phyloP scores from a whole-genome alignment of 2,888 invertebrate genomes.

The Bedellia somnulentella region DNA sequence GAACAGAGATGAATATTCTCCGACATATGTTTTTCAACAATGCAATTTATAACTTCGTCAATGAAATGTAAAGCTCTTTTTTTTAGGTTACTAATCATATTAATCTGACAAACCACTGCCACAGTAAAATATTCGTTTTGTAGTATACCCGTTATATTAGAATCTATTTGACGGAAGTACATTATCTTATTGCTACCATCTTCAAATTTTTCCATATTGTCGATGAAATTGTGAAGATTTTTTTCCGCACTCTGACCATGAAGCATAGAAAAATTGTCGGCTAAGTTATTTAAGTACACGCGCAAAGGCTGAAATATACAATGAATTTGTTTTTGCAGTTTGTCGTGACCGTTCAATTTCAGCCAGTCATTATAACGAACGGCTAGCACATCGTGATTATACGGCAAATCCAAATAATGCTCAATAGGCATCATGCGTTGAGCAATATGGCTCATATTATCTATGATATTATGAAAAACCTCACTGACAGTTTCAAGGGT shows the following conservation, averaged over 20 bases:
- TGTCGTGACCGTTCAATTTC: slow-evolving; percentile 44
- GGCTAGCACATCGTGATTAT: slow-evolving; percentile 50
- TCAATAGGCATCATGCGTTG: slow-evolving; percentile 64
- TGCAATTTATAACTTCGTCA: slow-evolving; percentile 62
- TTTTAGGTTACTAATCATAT: slow-evolving; percentile 65
- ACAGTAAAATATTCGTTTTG: slow-evolving; percentile 70
- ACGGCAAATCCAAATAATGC: slow-evolving; percentile 39
- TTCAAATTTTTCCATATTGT: slow-evolving; percentile 57
- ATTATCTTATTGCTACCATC: slow-evolving; percentile 63
- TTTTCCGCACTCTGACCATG: slow-evolving; percentile 50
- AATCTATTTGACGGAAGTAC: slow-evolving; percentile 62
- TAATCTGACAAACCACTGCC: slow-evolving; percentile 64
- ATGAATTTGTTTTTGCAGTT: slow-evolving; percentile 52
- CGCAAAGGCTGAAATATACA: slow-evolving; percentile 58
- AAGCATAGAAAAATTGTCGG: slow-evolving; percentile 57
- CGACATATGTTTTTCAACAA: slow-evolving; percentile 65
- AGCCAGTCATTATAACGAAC: slow-evolving; percentile 63
- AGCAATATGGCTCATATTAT: slow-evolving; percentile 56
- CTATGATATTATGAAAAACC: slow-evolving; percentile 60
- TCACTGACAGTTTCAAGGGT: slow-evolving; percentile 56
- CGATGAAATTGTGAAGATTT: slow-evolving; percentile 45
- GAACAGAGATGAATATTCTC: slow-evolving; percentile 70
- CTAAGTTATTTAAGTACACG: slow-evolving; percentile 54
- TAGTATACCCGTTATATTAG: slow-evolving; percentile 63
- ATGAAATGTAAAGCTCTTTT: slow-evolving; percentile 59